A percentile compares a stretch with the other conserved stretches of the same genome.
Evolutionary conservation across 2,113 vertebrate species (phyloP).

Genomic region (Pandion haliaetus): DNA sequence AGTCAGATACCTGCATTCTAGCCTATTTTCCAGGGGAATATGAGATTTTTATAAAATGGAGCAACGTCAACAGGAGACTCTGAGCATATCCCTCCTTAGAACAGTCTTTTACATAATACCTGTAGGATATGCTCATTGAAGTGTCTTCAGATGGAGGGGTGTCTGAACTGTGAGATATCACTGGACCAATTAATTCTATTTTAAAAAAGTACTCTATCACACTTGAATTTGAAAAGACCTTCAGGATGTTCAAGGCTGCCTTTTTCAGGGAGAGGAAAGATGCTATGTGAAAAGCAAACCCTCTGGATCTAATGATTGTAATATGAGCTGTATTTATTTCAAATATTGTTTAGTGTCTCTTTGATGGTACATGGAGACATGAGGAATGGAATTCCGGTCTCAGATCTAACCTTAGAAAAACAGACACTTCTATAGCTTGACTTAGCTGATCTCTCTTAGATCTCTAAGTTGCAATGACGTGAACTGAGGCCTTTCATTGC

Average conservation of each 20-base stretch:
- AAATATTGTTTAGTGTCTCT: background rate
- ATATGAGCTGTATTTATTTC: background rate
- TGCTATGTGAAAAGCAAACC: background rate
- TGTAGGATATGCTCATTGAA: background rate
- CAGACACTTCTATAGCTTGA: background rate
- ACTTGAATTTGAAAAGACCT: background rate
- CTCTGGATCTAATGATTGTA: background rate
- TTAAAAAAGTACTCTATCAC: background rate
- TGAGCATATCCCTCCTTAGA: background rate
- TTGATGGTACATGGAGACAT: background rate
- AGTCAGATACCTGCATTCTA: background rate
- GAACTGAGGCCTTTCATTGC: background rate
- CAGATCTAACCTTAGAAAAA: background rate
- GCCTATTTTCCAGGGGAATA: background rate
- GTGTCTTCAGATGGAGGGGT: background rate
- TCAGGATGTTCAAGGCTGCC: background rate
- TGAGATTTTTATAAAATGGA: slow-evolving; percentile 7
- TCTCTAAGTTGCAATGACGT: background rate
- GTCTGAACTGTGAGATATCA: background rate
- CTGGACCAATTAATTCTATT: background rate
- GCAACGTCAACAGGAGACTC: background rate
- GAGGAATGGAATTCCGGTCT: background rate
- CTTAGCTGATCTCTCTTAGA: background rate
- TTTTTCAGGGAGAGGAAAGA: background rate
- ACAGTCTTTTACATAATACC: background rate